These are phyloP conservation scores for Pandemis heparana DNA, from an alignment of 2,888 invertebrate species.

Conservation along the genomic window DNA sequence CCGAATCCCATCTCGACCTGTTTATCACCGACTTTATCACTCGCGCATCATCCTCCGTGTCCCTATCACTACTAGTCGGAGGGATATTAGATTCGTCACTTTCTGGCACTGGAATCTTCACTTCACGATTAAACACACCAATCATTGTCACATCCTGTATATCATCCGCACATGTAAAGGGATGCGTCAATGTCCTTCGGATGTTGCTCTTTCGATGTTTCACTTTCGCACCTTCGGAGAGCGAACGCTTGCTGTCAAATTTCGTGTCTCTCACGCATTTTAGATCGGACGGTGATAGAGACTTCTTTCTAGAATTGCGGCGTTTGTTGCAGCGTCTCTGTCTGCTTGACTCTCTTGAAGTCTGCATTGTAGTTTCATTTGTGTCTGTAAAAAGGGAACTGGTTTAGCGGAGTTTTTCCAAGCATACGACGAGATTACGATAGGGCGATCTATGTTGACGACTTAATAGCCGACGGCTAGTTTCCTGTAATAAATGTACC, in stretches of 20 bases:
- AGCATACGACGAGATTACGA: neutral
- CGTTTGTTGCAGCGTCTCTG: constrained; percentile 80
- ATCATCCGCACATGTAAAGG: constrained; percentile 73
- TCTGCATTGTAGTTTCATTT: constrained; percentile 79
- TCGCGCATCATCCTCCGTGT: constrained; percentile 79
- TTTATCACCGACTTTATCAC: constrained; percentile 63
- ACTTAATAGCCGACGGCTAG: constrained; percentile 8
- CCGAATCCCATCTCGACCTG: constrained; percentile 79
- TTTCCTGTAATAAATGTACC: constrained; percentile 15
- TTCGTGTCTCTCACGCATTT: constrained; percentile 72
- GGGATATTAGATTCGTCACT: constrained; percentile 82
- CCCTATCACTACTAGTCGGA: constrained; percentile 81
- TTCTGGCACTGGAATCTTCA: constrained; percentile 69
- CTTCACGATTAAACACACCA: constrained; percentile 66
- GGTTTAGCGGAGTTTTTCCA: constrained; percentile 7
- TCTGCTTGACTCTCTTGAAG: constrained; percentile 76
- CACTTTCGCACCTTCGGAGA: constrained; percentile 80
- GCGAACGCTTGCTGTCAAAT: constrained; percentile 73
- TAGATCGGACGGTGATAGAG: constrained; percentile 79
- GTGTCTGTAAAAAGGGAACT: constrained; percentile 66
- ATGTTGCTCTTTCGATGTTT: constrained; percentile 82
- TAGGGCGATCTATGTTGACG: constrained; percentile 8
- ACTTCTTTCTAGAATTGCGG: constrained; percentile 82
- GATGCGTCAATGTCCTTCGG: constrained; percentile 81
- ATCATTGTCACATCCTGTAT: constrained; percentile 70